A percentile compares a stretch with the other conserved stretches of the same genome.
Conservation (phyloP, 2,888 invertebrate species). For the Erebia aethiops region DNA sequence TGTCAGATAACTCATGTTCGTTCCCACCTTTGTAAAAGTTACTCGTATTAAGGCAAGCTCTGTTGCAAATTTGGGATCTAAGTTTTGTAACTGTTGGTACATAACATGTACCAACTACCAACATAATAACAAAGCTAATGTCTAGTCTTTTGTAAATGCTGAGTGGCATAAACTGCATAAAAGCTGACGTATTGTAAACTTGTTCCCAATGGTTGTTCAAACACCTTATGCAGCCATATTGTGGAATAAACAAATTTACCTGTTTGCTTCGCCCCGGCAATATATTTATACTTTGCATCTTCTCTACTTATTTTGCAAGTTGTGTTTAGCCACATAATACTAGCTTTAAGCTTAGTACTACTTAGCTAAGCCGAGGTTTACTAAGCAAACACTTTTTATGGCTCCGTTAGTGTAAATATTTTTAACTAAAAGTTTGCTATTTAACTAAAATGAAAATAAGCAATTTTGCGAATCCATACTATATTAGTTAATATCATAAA, state of each 20-base stretch:
- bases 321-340: no score
- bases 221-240: conserved; percentile 33
- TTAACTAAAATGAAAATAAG: no score
- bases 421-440: no score
- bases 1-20: no score
- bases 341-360: no score
- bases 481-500: no score
- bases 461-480: no score
- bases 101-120: neutral
- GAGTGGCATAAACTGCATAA: conserved; percentile 5
- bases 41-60: neutral
- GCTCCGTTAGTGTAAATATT: no score
- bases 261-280: conserved; percentile 18
- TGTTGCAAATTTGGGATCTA: neutral
- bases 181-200: conserved; percentile 25
- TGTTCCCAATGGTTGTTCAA: conserved; percentile 30
- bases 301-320: neutral
- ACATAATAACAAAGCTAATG: neutral
- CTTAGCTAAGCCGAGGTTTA: no score
- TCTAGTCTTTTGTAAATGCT: neutral
- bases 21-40: neutral
- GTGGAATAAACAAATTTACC: conserved; percentile 29
- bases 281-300: neutral
- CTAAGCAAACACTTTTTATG: no score
- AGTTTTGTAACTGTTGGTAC: neutral